phyloP scores from a whole-genome alignment of 2,888 invertebrate genomes.

The Netelia fuscicornis region DNA sequence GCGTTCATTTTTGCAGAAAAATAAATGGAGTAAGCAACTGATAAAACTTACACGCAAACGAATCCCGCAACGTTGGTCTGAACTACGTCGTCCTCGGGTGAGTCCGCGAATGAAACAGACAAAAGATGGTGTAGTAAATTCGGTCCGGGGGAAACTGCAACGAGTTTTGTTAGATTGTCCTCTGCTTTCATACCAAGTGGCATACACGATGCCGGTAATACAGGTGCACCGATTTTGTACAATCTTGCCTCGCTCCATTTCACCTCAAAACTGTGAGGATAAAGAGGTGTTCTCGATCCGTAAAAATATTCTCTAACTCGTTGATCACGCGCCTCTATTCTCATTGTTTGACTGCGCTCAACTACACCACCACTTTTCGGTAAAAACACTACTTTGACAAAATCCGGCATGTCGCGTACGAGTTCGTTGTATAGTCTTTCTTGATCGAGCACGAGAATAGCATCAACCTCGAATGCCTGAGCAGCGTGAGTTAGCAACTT shows the following conservation, averaged over 20 bases:
- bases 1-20: not conserved
- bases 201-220: slow-evolving; percentile 97
- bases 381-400: slow-evolving; percentile 95
- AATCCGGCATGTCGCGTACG: slow-evolving; percentile 96
- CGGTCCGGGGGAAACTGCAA: slow-evolving; percentile 91
- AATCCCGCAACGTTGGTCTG: slow-evolving; percentile 96
- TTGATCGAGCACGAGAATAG: slow-evolving; percentile 97
- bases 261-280: slow-evolving; percentile 97
- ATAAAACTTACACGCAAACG: slow-evolving; percentile 93
- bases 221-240: slow-evolving; percentile 97
- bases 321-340: slow-evolving; percentile 92
- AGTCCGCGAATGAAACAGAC: slow-evolving; percentile 94
- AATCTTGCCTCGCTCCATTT: slow-evolving; percentile 96
- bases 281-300: slow-evolving; percentile 92
- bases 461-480: slow-evolving; percentile 97
- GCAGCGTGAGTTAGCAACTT: slow-evolving; percentile 94
- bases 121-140: slow-evolving; percentile 94
- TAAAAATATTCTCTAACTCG: slow-evolving; percentile 98
- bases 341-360: slow-evolving; percentile 90
- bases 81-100: slow-evolving; percentile 93
- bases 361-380: slow-evolving; percentile 99
- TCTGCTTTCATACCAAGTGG: slow-evolving; percentile 97
- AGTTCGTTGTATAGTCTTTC: slow-evolving; percentile 98
- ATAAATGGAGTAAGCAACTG: slow-evolving; percentile 38
- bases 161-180: slow-evolving; percentile 96